phyloP scores from a whole-genome alignment of 2,113 vertebrate genomes.

The Anolis carolinensis region DNA sequence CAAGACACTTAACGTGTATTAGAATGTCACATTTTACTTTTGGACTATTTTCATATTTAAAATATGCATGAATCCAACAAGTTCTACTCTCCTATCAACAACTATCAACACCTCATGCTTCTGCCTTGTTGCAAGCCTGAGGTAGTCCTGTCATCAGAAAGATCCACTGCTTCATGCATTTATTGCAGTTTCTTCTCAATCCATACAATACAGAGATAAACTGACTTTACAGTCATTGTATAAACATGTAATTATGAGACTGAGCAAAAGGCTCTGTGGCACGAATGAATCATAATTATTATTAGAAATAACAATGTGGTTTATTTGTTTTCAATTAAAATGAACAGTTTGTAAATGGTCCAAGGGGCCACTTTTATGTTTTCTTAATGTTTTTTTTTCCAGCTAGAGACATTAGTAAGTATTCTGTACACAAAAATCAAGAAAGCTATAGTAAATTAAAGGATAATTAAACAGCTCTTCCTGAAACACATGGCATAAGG shows the following conservation, averaged over 20 bases:
- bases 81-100: constrained; percentile 1
- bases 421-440: neutral
- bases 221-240: constrained; percentile 56
- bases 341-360: constrained; percentile 30
- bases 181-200: constrained; percentile 46
- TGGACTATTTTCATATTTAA: constrained; percentile 33
- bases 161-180: constrained; percentile 22
- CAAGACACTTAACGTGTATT: constrained; percentile 13
- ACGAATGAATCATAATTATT: constrained; percentile 44
- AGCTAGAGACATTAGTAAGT: constrained; percentile 16
- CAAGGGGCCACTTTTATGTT: constrained; percentile 17
- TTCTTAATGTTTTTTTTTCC: constrained; percentile 12
- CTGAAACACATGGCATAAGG: constrained; percentile 29
- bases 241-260: constrained; percentile 34
- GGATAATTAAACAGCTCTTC: constrained; percentile 23
- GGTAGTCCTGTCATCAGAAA: constrained; percentile 32
- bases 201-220: constrained; percentile 42
- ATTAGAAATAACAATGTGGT: neutral
- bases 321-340: constrained; percentile 14
- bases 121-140: neutral
- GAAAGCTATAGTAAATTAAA: constrained; percentile 25
- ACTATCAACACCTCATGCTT: neutral
- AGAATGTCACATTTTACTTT: neutral
- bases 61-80: constrained; percentile 12
- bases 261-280: constrained; percentile 40